Base-by-base conservation (phyloP, 2,797 vertebrate genomes). In the Gambusia yucatana region DNA sequence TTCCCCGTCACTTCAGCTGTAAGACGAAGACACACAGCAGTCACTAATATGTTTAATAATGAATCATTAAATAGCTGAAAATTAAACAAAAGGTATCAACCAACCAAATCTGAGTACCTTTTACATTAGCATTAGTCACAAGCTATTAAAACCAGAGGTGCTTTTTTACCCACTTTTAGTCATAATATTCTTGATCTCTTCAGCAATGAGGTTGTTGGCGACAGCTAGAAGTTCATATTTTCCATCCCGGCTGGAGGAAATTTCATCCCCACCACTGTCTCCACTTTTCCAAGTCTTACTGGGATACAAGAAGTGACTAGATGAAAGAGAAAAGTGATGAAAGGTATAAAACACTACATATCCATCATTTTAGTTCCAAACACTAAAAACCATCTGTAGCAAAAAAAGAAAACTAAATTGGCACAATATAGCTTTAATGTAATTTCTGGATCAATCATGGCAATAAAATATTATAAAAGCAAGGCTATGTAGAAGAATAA, bases 171-270 rank as follows among this genome's bases (percentile, higher is more conserved):
- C 90, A 99, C 98, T 95, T 84, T 95, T 96, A 63, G 96, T 95
- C 96, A 99, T 98, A 28, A 99, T 93, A 63, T 95, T 97, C 91
- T 94, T 97, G 77, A 99, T 96, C 87, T 98, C 97, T 72, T 98
- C 97, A 0, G 95, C 94, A 33, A 99, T 97, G 0, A 96, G 83
- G 75, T 97, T 98, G 78, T 99, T 98, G 30, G 97, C 96, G 0
- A 97, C 95, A 2, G 98, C 94, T 78, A 99, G 91, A 67, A 99
- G 94, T 84, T 99, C 98, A 0, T 99, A 99, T 92, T 99, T 99
- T 71, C 98, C 98, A 69, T 99, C 98, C 46, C 97, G 97, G 73
- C 96, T 97, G 57, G 95, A 95, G 0, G 96, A 93, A 0, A 94
- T 94, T 0, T 95, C 89, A 8, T 97, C 97, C 79, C 91, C 96